These are phyloP conservation scores for Priocnemis perturbator DNA, from an alignment of 2,888 invertebrate species.

Conservation along the genomic window DNA sequence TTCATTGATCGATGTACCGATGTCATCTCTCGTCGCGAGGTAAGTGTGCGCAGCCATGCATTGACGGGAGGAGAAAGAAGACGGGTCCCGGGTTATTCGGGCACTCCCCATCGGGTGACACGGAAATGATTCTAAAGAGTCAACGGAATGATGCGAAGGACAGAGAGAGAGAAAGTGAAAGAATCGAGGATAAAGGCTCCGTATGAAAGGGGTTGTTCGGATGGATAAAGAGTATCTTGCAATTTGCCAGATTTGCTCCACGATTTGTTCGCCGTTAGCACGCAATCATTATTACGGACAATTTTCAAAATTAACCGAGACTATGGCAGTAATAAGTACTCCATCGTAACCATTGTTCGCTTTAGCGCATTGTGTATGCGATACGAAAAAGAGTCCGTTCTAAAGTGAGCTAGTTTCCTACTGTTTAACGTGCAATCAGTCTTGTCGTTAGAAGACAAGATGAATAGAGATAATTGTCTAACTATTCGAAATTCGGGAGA, in stretches of 20 bases:
- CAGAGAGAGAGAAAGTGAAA: background rate
- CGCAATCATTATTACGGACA: too few relatives aligned
- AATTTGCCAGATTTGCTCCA: background rate
- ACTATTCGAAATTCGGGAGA: too few relatives aligned
- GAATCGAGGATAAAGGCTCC: background rate
- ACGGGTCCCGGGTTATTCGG: background rate
- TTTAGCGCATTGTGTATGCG: too few relatives aligned
- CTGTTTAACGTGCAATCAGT: too few relatives aligned
- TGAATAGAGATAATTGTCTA: too few relatives aligned
- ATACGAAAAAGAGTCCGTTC: too few relatives aligned
- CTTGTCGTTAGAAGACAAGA: too few relatives aligned
- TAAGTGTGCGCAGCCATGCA: constrained; percentile 5
- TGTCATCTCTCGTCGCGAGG: constrained; percentile 6
- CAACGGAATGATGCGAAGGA: background rate
- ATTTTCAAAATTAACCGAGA: too few relatives aligned
- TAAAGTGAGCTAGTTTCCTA: too few relatives aligned
- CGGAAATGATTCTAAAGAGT: constrained; percentile 4
- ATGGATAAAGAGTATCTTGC: constrained; percentile 4
- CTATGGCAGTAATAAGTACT: too few relatives aligned
- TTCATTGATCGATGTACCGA: constrained; percentile 7
- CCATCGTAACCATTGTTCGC: too few relatives aligned
- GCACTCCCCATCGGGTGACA: background rate
- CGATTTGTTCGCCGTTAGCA: too few relatives aligned
- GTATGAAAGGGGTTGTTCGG: background rate
- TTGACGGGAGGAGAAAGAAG: constrained; percentile 5